These are phyloP conservation scores for Callyntrura sp. DNA, from an alignment of 2,888 invertebrate species.

Conservation along the genomic window DNA sequence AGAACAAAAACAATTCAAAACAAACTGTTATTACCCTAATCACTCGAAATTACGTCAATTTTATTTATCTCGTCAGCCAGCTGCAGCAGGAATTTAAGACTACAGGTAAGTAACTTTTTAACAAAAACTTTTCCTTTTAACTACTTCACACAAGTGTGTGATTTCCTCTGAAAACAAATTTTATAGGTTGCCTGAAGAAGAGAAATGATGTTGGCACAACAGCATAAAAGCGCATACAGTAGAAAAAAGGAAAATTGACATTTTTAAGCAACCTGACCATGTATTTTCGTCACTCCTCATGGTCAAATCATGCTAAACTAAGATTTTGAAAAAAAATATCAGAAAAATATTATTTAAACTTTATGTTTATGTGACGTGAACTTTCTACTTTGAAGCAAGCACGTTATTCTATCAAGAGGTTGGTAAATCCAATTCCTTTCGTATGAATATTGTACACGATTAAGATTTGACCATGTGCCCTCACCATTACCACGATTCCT, in stretches of 20 bases:
- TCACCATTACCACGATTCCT: background rate
- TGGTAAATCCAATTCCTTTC: background rate
- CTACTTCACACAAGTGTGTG: conserved; percentile 13
- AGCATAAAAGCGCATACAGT: background rate
- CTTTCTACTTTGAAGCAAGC: conserved; percentile 1
- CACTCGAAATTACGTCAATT: background rate
- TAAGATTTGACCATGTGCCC: conserved; percentile 7
- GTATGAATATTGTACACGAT: conserved; percentile 29
- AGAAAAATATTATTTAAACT: too few species aligned
- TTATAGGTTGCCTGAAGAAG: background rate
- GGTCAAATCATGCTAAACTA: background rate
- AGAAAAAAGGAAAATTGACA: background rate
- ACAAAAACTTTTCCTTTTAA: conserved; percentile 31
- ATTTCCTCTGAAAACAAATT: conserved; percentile 3
- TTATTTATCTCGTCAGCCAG: background rate
- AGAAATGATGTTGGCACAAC: background rate
- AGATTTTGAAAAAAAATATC: background rate
- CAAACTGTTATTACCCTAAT: background rate
- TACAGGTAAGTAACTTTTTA: conserved; percentile 32
- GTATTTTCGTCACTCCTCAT: background rate
- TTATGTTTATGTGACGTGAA: background rate
- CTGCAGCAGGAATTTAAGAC: background rate
- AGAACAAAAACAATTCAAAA: too few species aligned
- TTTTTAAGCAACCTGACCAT: background rate
- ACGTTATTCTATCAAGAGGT: background rate